Percentiles rank a stretch among this genome's conserved stretches.
These are phyloP conservation scores for Drosophila repleta DNA, from an alignment of 1,140 invertebrate species.

Conservation along the genomic window DNA sequence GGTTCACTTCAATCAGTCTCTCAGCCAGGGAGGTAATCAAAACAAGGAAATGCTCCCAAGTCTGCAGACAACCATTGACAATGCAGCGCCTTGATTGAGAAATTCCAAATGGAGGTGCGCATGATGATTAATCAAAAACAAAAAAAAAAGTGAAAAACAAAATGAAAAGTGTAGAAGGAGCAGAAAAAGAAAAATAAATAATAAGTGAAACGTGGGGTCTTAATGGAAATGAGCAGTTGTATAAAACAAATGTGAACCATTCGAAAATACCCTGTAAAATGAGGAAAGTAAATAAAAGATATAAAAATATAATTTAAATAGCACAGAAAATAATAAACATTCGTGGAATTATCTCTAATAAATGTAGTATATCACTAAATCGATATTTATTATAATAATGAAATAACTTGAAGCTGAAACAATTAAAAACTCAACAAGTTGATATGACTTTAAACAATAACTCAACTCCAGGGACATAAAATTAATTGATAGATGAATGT, in stretches of 20 bases:
- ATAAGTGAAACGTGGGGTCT: constrained; percentile 36
- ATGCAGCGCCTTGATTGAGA: constrained; percentile 67
- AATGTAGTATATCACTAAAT: too few relatives aligned
- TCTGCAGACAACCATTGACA: constrained; percentile 46
- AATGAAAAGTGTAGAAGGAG: constrained; percentile 6
- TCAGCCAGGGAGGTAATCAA: constrained; percentile 40
- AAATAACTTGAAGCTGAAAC: too few relatives aligned
- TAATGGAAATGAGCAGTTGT: constrained; percentile 25
- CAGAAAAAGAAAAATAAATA: constrained; percentile 51
- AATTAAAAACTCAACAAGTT: too few relatives aligned
- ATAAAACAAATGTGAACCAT: background rate
- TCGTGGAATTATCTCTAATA: too few relatives aligned
- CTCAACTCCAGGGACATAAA: too few relatives aligned
- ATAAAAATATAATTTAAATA: too few relatives aligned
- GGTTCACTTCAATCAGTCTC: constrained; percentile 54
- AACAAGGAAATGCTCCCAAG: constrained; percentile 41
- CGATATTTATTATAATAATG: too few relatives aligned
- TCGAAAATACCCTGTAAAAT: background rate
- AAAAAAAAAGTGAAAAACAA: constrained; percentile 36
- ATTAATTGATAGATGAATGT: too few relatives aligned
- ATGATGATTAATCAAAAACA: constrained; percentile 71
- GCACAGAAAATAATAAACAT: too few relatives aligned
- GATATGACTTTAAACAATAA: too few relatives aligned
- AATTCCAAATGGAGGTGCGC: constrained; percentile 37
- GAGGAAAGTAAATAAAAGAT: background rate